Conservation (phyloP, 2,888 invertebrate genomes). For the Sceliomorpha sp. region DNA sequence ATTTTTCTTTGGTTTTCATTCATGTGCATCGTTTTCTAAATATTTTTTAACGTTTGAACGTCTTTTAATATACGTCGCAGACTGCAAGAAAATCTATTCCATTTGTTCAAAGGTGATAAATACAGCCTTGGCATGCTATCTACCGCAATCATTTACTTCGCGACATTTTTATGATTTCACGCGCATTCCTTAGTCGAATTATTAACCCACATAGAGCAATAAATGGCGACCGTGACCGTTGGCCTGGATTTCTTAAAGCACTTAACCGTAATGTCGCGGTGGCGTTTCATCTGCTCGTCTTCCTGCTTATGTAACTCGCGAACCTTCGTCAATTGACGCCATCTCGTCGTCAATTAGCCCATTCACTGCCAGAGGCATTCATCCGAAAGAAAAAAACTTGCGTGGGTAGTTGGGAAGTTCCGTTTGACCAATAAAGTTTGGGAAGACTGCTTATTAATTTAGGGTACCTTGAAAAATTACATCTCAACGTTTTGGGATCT, state of each 20-base stretch:
- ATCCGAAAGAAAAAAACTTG: conserved; percentile 9
- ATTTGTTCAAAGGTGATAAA: conserved; percentile 14
- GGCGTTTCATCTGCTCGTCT: conserved; percentile 30
- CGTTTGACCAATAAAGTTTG: background rate
- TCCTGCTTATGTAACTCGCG: conserved; percentile 46
- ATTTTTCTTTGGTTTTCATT: no score
- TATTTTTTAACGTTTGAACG: no score
- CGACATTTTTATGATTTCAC: conserved; percentile 45
- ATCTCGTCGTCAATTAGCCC: conserved; percentile 56
- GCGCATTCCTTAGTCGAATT: conserved; percentile 39
- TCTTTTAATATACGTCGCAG: no score
- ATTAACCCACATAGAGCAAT: conserved; percentile 66
- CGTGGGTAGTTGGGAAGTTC: background rate
- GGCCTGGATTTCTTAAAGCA: conserved; percentile 66
- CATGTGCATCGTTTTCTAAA: no score
- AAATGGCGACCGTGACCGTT: conserved; percentile 70
- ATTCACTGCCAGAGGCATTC: conserved; percentile 32
- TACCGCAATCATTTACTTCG: conserved; percentile 19
- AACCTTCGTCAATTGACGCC: conserved; percentile 39
- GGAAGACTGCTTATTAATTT: background rate
- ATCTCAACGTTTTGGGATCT: no score
- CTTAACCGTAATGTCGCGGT: conserved; percentile 63
- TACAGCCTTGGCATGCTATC: conserved; percentile 28
- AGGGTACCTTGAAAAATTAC: no score
- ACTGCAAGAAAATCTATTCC: background rate